Evolutionary conservation across 2,797 vertebrate species (phyloP).

Genomic region (Salmo trutta): DNA sequence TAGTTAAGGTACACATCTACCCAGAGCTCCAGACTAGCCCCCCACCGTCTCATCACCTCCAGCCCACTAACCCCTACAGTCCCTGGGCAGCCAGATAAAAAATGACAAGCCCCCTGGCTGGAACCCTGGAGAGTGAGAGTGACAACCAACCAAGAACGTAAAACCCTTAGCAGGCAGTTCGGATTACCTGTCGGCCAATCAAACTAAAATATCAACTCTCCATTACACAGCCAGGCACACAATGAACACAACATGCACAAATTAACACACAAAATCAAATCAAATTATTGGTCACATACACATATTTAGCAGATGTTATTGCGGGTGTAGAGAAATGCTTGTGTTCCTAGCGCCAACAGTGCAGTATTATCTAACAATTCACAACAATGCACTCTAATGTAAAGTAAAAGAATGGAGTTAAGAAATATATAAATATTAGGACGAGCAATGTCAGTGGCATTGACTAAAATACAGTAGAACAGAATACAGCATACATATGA

Average conservation of each 20-base stretch:
- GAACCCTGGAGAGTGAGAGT: conserved; percentile 7
- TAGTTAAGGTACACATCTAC: not conserved
- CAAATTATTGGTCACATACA: no score
- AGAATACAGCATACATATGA: no score
- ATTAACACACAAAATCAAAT: not conserved
- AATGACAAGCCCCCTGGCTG: conserved; percentile 23
- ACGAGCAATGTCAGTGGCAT: no score
- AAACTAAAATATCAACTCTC: conserved; percentile 65
- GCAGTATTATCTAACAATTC: no score
- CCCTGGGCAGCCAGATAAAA: conserved; percentile 30
- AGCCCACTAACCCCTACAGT: not conserved
- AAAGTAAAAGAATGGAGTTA: no score
- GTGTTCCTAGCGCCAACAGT: no score
- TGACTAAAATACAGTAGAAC: no score
- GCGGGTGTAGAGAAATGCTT: no score
- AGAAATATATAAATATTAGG: no score
- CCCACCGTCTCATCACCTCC: conserved; percentile 8
- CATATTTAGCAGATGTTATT: no score
- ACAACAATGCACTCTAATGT: no score
- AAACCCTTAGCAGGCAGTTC: conserved; percentile 61
- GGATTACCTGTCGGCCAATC: conserved; percentile 66
- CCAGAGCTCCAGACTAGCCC: conserved; percentile 10
- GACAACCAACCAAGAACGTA: conserved; percentile 50
- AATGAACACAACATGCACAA: conserved; percentile 1
- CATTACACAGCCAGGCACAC: conserved; percentile 16